phyloP scores from a whole-genome alignment of 2,888 invertebrate species.

The Cheilosia urbana region DNA sequence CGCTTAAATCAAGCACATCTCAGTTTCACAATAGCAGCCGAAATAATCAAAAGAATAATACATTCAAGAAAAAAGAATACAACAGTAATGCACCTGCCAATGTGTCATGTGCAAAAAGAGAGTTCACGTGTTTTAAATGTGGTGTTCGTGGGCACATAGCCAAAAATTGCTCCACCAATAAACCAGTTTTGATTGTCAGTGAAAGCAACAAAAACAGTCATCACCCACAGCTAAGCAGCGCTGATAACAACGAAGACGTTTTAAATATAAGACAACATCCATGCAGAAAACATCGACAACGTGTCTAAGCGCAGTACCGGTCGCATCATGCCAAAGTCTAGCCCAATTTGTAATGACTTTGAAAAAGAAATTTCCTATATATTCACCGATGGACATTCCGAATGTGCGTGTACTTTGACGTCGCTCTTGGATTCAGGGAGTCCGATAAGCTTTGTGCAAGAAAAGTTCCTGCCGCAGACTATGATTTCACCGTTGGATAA shows the following conservation, averaged over 20 bases:
- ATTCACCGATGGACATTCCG: conserved; percentile 20
- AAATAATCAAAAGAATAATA: conserved; percentile 15
- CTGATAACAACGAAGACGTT: too few species aligned
- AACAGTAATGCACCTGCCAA: conserved; percentile 26
- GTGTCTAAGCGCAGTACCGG: too few species aligned
- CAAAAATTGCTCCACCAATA: conserved; percentile 39
- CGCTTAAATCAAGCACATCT: too few species aligned
- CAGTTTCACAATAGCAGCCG: too few species aligned
- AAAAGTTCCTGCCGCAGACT: too few species aligned
- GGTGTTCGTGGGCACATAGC: conserved; percentile 47
- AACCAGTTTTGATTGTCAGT: conserved; percentile 33
- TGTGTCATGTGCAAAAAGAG: conserved; percentile 33
- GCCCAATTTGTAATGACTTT: conserved; percentile 11
- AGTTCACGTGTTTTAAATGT: conserved; percentile 55
- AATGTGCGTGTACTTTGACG: conserved; percentile 32
- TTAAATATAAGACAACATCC: too few species aligned
- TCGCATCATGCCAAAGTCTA: too few species aligned
- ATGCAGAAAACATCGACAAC: too few species aligned
- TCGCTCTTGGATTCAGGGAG: conserved; percentile 51
- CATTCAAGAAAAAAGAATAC: conserved; percentile 25
- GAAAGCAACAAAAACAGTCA: conserved; percentile 9
- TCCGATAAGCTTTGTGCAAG: conserved; percentile 47
- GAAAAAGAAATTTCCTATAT: conserved; percentile 22
- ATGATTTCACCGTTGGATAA: too few species aligned
- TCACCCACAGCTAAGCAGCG: too few species aligned